These are phyloP conservation scores for Todus mexicanus DNA, from an alignment of 2,797 vertebrate genomes.

Conservation along the genomic window DNA sequence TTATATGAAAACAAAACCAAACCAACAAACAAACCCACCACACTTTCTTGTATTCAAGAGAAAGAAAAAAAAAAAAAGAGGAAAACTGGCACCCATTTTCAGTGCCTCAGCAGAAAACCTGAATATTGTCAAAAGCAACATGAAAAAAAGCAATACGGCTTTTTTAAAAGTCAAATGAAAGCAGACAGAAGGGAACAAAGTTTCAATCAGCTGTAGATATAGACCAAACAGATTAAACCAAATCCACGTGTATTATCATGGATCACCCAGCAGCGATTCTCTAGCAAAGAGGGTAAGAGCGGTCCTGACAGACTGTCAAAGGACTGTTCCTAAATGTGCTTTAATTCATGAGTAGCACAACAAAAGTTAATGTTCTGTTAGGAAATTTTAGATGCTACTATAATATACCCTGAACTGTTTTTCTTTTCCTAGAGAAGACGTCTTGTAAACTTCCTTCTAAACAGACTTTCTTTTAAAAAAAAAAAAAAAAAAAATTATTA, in stretches of 20 bases:
- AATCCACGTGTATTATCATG: not conserved
- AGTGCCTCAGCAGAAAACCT: not conserved
- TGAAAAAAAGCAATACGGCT: not conserved
- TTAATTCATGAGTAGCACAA: not conserved
- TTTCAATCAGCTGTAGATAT: not conserved
- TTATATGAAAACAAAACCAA: not conserved
- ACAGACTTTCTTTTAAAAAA: not conserved
- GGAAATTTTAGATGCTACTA: not conserved
- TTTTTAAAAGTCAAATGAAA: not conserved
- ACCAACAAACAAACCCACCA: too few relatives aligned
- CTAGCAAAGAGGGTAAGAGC: not conserved
- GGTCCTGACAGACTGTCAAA: not conserved
- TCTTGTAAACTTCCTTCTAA: not conserved
- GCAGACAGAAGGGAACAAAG: not conserved
- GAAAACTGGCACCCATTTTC: not conserved
- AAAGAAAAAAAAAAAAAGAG: not conserved
- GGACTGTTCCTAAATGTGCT: not conserved
- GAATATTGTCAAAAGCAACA: not conserved
- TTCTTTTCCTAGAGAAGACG: not conserved
- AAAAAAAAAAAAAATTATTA: not conserved
- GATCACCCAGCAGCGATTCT: not conserved
- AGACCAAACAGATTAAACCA: not conserved
- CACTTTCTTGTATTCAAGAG: not conserved
- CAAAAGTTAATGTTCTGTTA: not conserved
- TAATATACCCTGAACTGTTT: not conserved